Percentiles rank a stretch among this genome's conserved stretches.
phyloP scores from a whole-genome alignment of 1,140 invertebrate species.

The Rhagoletis zephyria region DNA sequence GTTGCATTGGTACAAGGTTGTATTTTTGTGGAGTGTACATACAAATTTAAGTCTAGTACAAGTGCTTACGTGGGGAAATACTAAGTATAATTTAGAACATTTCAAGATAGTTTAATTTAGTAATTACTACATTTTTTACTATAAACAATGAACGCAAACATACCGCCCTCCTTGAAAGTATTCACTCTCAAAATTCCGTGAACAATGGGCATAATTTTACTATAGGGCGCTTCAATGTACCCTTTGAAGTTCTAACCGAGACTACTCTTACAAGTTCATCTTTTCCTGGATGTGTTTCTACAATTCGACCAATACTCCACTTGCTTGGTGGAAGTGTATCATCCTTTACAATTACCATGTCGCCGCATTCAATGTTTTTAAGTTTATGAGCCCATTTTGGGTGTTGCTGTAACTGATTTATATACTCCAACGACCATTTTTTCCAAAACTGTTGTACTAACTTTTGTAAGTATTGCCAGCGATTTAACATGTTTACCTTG shows the following conservation, averaged over 20 bases:
- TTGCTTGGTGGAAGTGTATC: constrained; percentile 60
- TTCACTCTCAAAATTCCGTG: too few species aligned
- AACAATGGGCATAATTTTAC: constrained; percentile 75
- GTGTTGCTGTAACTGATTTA: constrained; percentile 55
- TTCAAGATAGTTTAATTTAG: too few species aligned
- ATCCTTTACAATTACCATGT: constrained; percentile 62
- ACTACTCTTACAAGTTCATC: constrained; percentile 61
- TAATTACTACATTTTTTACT: too few species aligned
- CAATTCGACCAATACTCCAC: constrained; percentile 62
- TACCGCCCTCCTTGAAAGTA: too few species aligned
- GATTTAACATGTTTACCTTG: constrained; percentile 6
- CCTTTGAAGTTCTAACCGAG: constrained; percentile 57
- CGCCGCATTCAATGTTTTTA: constrained; percentile 57
- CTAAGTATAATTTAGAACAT: too few species aligned
- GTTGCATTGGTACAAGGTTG: too few species aligned
- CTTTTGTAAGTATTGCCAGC: constrained; percentile 19
- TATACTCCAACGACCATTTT: constrained; percentile 28
- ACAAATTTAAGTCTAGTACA: too few species aligned
- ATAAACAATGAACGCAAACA: too few species aligned
- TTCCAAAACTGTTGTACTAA: constrained; percentile 55
- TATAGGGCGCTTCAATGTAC: constrained; percentile 52
- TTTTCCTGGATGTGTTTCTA: constrained; percentile 56
- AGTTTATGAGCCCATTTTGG: constrained; percentile 60
- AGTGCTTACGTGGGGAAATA: too few species aligned
- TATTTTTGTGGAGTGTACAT: too few species aligned